Base-by-base conservation (phyloP, 2,888 invertebrate genomes). In the Nezara viridula region DNA sequence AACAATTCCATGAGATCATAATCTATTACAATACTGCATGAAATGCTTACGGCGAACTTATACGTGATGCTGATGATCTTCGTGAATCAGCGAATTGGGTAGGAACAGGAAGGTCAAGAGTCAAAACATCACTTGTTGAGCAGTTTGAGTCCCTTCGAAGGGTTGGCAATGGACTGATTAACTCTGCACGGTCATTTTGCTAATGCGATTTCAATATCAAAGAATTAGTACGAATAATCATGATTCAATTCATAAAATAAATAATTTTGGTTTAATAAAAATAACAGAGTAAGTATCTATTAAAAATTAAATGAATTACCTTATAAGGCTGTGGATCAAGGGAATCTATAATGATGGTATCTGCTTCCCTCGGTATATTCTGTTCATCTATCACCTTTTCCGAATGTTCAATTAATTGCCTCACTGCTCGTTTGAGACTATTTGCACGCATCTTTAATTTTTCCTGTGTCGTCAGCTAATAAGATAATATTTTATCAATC, bases 371-470 rank as follows among this genome's bases (percentile, higher is more conserved):
- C 3, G 90, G n/a, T 50, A 90, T 88, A 60, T 91, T 91, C 73
- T 91, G 91, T 66, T 91, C 95, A 91, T 96, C 96, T 50, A 95
- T 95, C 91, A 94, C 95, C 92, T 94, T 95, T 92, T 97, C 97
- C 2, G 96, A 96, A 92, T 97, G 96, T 92, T 97, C 96, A 86
- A 97, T 96, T 73, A 97, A 95, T 92, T 95, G 96, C 90, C 96
- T 94, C 90, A 97, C 95, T 40, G 97, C 97, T 92, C 96, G 95
- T 93, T 97, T 97, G 91, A 97, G 94, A 93, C 97, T 97, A 92
- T 97, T 97, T 32, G 97, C 97, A 88, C 97, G 93, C 85, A 93
- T 93, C 93, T 94, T 94, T 86, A 95, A 92, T 66, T 94, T 93
- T 90, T 94, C 94, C 91, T 93, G 90, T 19, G 88, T 89, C n/a